Conservation (phyloP, 2,113 vertebrate genomes). For the Corythornis cristatus region DNA sequence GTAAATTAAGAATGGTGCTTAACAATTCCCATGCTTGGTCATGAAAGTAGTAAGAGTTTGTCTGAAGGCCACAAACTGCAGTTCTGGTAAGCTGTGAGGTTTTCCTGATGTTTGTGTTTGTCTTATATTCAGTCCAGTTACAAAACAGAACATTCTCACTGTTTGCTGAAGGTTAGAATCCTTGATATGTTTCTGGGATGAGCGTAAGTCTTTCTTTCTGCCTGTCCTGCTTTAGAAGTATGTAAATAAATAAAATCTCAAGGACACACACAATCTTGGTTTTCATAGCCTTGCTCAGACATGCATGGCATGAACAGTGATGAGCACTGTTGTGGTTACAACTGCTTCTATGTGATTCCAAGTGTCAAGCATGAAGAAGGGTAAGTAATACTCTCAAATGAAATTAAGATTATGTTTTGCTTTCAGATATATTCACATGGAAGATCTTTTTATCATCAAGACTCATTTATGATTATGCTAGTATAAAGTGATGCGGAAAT, state of each 20-base stretch:
- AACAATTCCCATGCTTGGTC: not conserved
- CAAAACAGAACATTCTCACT: not conserved
- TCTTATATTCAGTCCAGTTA: not conserved
- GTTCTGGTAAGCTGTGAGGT: not conserved
- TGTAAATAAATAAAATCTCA: not conserved
- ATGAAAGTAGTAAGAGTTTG: not conserved
- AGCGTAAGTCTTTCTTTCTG: not conserved
- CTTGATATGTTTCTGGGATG: not conserved
- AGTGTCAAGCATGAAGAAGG: not conserved
- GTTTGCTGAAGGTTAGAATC: not conserved
- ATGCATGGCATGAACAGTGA: not conserved
- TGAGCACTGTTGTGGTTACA: not conserved
- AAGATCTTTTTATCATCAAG: not conserved
- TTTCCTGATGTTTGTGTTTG: not conserved
- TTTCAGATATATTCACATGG: not conserved
- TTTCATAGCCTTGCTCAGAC: not conserved
- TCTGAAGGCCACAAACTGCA: not conserved
- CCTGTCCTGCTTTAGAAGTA: not conserved
- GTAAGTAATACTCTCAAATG: not conserved
- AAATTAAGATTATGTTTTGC: not conserved
- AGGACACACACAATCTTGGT: not conserved
- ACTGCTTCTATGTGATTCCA: not conserved
- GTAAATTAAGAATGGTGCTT: not conserved
- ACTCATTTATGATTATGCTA: not conserved
- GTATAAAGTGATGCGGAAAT: not conserved